Base-by-base conservation (phyloP, 2,888 invertebrate species). In the Chorisops tibialis region DNA sequence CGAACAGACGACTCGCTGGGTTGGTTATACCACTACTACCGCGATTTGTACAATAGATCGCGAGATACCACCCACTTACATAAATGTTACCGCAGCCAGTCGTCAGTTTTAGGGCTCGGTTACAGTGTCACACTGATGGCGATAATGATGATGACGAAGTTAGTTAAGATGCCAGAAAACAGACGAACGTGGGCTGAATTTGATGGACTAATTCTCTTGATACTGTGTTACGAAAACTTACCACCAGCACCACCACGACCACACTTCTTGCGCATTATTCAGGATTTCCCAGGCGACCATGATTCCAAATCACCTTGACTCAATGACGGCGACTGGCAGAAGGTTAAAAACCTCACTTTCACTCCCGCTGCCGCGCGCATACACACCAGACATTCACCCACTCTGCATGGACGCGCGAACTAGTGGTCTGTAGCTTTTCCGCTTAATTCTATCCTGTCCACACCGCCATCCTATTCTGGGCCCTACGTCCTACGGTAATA, bases 311-410 rank as follows among this genome's bases (percentile, higher is more conserved):
- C 64, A 65, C 65, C 66, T 66, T 67, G 66, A 67, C 66, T 68
- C 68, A 69, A 69, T 68, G 69, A 67, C 68, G 66, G 48, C 63
- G 68, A 64, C 67, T 65, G 61, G 67, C 64, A 60, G 65, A 66
- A 69, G 69, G 69, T 69, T 69, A 69, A 68, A 67, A 68, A 69
- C 68, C 69, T 68, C 66, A 67, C 65, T 67, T 66, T 64, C 62
- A 66, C 63, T 63, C 51, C 64, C 38, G 54, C 39, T 45, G 21
- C 19, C 47, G 47, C 47, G 21, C 47, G 41, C 22, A 45, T 45
- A 43, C 43, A 14, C 43, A 30, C 56, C 56, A 56, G 56, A 56
- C 56, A 14, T 45, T 19, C 7, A 14, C 56, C 35, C 56, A 56
- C 43, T 45, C 56, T 22, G 14, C 41, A 5, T 41, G 11, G 41